Percentiles rank a stretch among this genome's conserved stretches.
Conservation (phyloP, 2,113 vertebrate genomes). For the Microcebus murinus region DNA sequence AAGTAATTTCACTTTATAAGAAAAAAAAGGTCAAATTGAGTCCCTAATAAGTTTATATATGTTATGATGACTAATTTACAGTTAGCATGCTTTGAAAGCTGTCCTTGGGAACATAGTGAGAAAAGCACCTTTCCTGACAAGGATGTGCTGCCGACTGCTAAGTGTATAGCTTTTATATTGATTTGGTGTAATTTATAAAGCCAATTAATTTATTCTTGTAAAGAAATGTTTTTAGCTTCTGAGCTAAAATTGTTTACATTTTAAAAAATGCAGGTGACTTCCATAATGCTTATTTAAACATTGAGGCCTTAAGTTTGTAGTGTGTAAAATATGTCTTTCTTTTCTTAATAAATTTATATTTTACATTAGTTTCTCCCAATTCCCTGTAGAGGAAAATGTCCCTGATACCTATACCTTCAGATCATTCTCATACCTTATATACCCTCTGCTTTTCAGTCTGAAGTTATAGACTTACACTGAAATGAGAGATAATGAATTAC, state of each 20-base stretch:
- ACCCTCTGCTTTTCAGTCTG: neutral
- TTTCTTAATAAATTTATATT: conserved; percentile 39
- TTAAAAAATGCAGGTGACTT: conserved; percentile 38
- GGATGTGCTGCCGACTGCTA: conserved; percentile 26
- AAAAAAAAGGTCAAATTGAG: neutral
- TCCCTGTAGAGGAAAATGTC: neutral
- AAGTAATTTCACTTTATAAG: neutral
- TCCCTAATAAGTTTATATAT: neutral
- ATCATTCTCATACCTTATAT: neutral
- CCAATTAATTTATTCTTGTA: conserved; percentile 67
- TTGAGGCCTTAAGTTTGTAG: neutral
- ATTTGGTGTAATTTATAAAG: conserved; percentile 72
- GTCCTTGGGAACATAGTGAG: conserved; percentile 35
- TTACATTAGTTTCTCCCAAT: neutral
- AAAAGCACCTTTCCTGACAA: conserved; percentile 55
- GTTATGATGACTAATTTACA: neutral
- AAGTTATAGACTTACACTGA: neutral
- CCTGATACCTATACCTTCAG: neutral
- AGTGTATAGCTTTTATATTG: conserved; percentile 47
- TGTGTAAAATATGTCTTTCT: conserved; percentile 5
- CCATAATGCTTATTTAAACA: conserved; percentile 22
- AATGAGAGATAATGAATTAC: neutral
- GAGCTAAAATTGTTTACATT: conserved; percentile 55
- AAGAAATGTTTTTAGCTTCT: conserved; percentile 63
- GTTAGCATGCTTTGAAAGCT: neutral